Conservation (phyloP, 2,888 invertebrate genomes). For the Lathronympha strigana region DNA sequence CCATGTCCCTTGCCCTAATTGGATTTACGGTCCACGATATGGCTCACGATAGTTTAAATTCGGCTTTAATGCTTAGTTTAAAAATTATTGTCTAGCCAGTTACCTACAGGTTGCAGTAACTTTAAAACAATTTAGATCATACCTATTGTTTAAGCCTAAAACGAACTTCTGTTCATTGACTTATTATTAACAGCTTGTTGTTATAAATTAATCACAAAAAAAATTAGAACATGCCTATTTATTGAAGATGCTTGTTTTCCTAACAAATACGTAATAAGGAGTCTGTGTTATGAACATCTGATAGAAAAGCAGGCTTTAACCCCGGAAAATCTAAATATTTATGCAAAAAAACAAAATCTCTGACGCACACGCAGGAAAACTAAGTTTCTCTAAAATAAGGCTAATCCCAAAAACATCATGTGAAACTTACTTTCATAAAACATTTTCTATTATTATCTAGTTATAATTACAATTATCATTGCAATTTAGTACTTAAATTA, state of each 20-base stretch:
- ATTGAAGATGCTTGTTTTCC: conserved; percentile 45
- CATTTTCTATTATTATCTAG: conserved; percentile 29
- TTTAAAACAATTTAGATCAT: no score
- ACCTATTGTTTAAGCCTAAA: no score
- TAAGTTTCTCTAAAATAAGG: conserved; percentile 2
- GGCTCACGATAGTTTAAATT: no score
- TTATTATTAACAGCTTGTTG: no score
- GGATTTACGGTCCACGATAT: no score
- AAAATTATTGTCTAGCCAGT: no score
- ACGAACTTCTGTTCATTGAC: no score
- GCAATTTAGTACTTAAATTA: conserved; percentile 37
- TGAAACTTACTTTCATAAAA: conserved; percentile 32
- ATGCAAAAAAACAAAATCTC: conserved; percentile 1
- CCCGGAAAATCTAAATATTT: conserved; percentile 1
- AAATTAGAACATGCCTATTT: no score
- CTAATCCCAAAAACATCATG: conserved; percentile 7
- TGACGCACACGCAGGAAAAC: background rate
- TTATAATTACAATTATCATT: conserved; percentile 32
- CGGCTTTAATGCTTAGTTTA: no score
- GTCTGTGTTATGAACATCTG: background rate
- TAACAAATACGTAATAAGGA: background rate
- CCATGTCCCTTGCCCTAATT: no score
- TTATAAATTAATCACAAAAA: no score
- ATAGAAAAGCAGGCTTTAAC: background rate
- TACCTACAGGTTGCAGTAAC: no score